These are phyloP conservation scores for Ypsolopha scabrella DNA, from an alignment of 2,888 invertebrate genomes.

Conservation along the genomic window DNA sequence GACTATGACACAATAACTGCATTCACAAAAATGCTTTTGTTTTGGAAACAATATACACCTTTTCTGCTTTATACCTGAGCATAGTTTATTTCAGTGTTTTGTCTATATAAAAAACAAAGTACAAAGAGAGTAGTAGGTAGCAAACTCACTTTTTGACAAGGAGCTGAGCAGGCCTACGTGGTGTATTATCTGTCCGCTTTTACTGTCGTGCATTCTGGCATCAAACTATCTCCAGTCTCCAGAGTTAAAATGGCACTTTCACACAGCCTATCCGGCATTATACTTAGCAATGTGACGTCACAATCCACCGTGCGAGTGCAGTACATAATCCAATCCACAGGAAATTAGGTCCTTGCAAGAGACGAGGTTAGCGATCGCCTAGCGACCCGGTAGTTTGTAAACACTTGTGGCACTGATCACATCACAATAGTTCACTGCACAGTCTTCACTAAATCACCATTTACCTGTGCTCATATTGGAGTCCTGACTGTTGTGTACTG, in stretches of 20 bases:
- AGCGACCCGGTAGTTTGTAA: conserved; percentile 30
- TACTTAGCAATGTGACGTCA: conserved; percentile 58
- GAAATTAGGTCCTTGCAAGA: conserved; percentile 32
- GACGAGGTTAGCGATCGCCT: conserved; percentile 34
- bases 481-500: conserved; percentile 90
- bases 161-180: conserved; percentile 57
- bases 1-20: background rate
- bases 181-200: conserved; percentile 59
- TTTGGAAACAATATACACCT: background rate
- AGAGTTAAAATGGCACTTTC: conserved; percentile 57
- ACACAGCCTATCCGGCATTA: conserved; percentile 63
- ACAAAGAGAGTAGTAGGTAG: background rate
- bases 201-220: conserved; percentile 62
- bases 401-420: conserved; percentile 45
- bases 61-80: background rate
- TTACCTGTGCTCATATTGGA: conserved; percentile 97
- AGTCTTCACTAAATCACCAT: conserved; percentile 57
- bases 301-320: conserved; percentile 48
- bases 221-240: conserved; percentile 45
- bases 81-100: background rate
- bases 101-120: background rate
- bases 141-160: conserved; percentile 59
- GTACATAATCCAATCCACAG: conserved; percentile 29
- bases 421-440: conserved; percentile 31
- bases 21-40: conserved; percentile 2